Conservation (phyloP, 2,888 invertebrate genomes). For the Adineta ricciae region DNA sequence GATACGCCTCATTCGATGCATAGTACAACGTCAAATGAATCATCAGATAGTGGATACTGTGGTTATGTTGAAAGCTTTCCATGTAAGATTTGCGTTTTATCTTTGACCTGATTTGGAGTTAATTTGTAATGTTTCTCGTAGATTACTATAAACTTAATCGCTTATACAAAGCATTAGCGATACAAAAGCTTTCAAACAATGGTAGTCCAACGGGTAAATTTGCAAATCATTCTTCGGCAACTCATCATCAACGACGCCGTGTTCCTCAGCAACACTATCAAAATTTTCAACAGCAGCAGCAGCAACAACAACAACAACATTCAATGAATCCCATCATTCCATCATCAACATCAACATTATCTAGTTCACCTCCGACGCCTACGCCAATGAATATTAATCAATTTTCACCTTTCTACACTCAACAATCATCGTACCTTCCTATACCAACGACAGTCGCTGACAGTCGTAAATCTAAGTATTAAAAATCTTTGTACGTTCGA, state of each 20-base stretch:
- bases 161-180: constrained; percentile 15
- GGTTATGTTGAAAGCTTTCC: constrained; percentile 18
- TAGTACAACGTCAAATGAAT: constrained; percentile 10
- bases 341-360: neutral
- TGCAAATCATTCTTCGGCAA: neutral
- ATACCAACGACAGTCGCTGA: neutral
- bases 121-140: neutral
- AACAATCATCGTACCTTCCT: neutral
- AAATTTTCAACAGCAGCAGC: neutral
- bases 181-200: neutral
- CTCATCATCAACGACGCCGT: neutral
- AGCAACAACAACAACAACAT: neutral
- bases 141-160: constrained; percentile 21
- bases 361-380: constrained; percentile 3
- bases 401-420: neutral
- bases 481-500: too few species aligned
- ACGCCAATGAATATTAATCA: neutral
- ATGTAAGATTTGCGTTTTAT: neutral
- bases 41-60: neutral
- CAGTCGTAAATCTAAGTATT: neutral
- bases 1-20: neutral
- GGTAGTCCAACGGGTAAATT: neutral
- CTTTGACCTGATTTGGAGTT: too few species aligned
- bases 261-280: neutral
- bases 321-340: neutral